Evolutionary conservation across 2,113 vertebrate species (phyloP), one percentile per base, ranked within the genome.

Genomic region (Ciconia stormi): DNA sequence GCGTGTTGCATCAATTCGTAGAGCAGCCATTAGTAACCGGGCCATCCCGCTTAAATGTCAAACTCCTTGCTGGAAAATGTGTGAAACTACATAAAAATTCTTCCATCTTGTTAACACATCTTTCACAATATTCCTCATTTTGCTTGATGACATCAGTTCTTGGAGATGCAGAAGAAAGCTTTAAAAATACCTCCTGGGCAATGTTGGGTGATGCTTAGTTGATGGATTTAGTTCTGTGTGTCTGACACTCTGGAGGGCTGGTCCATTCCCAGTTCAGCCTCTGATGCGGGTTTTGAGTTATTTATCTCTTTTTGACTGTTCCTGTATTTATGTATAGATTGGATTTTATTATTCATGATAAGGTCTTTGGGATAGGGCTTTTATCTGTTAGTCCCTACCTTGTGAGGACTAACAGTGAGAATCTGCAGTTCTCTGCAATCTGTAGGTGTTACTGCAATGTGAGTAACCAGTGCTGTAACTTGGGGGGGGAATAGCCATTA

Each of bases 11-110:
- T 65, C 84, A n/a, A 2, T 82, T 66, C 8, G 2, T 23, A 27
- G 55, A 85, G 78, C 82, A 85, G 95, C 96, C 70, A 14, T 77
- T 85, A 26, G 83, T 70, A 96, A 91, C 78, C 73, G 59, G 89
- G 77, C 74, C 92, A 62, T 56, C 49, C 78, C 2, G 9, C 84
- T 93, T 66, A 72, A 87, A 82, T 94, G 94, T 90, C 95, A 95
- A 0, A 19, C 70, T 90, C 73, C 76, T 77, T 73, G 84, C 89
- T 80, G 66, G 44, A 79, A 87, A 85, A 87, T 42, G 80, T 84
- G 87, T 89, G 87, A 87, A 96, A 62, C 52, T 65, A 3, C 84
- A 80, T 89, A 38, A 91, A 84, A 69, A 74, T 61, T 81, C 47
- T 65, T 69, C 89, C n/a, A 6, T 96, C 70, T 26, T 42, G 36